Conservation (phyloP, 1,140 invertebrate genomes). For the Apis cerana region DNA sequence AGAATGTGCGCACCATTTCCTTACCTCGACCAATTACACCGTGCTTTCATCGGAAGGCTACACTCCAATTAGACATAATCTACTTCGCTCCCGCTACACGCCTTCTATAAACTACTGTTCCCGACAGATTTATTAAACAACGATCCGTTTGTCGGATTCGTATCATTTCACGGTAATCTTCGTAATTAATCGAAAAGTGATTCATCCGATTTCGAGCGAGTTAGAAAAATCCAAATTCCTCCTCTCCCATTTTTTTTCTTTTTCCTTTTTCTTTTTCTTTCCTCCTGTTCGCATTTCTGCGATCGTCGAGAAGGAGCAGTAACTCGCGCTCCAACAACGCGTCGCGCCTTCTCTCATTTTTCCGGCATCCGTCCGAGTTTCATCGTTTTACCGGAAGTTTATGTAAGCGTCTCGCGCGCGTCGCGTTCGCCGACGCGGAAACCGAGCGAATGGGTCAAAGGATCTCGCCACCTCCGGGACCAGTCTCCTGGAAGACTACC, state of each 20-base stretch:
- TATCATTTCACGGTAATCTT: neutral
- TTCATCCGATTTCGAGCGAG: neutral
- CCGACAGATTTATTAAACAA: constrained; percentile 35
- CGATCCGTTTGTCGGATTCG: constrained; percentile 18
- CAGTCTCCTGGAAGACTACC: constrained; percentile 39
- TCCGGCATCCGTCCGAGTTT: constrained; percentile 14
- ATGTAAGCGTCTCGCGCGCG: constrained; percentile 38
- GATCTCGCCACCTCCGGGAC: constrained; percentile 21
- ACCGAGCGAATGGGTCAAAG: constrained; percentile 39
- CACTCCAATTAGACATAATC: constrained; percentile 52
- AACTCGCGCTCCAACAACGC: no score
- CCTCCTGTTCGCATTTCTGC: neutral
- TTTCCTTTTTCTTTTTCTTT: neutral
- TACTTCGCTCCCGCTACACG: constrained; percentile 17
- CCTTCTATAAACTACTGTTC: constrained; percentile 3
- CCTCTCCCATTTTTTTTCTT: neutral
- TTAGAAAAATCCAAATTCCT: neutral
- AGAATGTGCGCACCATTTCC: constrained; percentile 50
- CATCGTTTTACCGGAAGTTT: constrained; percentile 32
- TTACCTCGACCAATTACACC: constrained; percentile 51
- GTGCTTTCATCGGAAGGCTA: constrained; percentile 57
- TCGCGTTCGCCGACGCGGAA: constrained; percentile 42
- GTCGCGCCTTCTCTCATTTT: constrained; percentile 5
- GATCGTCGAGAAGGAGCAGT: neutral
- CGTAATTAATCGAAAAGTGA: constrained; percentile 12